These are phyloP conservation scores for Tympanoctomys barrerae DNA, from an alignment of 2,797 vertebrate species.

Conservation along the genomic window DNA sequence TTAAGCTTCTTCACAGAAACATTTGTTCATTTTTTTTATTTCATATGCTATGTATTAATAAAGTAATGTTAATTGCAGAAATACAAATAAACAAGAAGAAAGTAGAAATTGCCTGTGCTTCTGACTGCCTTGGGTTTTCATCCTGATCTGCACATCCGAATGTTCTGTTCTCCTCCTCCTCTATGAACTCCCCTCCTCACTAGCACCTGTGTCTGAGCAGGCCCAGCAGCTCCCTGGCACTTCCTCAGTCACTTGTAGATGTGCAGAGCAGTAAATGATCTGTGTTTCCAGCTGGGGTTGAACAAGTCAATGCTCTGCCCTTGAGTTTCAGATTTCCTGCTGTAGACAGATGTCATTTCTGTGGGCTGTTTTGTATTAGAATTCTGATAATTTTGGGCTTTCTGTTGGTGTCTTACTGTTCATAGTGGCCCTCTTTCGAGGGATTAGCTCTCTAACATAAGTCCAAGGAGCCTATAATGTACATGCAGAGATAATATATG, in stretches of 20 bases:
- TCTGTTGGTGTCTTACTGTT: neutral
- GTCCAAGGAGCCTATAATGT: neutral
- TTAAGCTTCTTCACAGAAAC: constrained; percentile 21
- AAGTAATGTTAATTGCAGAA: constrained; percentile 4
- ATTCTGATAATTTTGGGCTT: neutral
- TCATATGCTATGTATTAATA: neutral
- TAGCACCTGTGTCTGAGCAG: neutral
- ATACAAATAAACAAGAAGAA: constrained; percentile 40
- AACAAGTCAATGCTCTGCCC: neutral
- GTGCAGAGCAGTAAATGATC: neutral
- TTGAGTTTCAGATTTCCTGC: neutral
- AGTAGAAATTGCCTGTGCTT: constrained; percentile 36
- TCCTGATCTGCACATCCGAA: neutral
- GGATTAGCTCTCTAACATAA: neutral
- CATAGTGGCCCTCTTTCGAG: neutral
- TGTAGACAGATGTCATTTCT: neutral
- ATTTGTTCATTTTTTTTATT: neutral
- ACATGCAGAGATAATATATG: neutral
- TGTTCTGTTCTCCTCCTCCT: neutral
- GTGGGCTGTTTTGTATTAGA: neutral
- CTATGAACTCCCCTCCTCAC: neutral
- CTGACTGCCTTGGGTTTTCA: neutral
- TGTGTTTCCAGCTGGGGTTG: neutral
- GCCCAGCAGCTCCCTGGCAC: neutral
- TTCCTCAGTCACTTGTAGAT: neutral